These are phyloP conservation scores for Rhabdomys dilectus DNA, from an alignment of 2,113 vertebrate genomes.

Conservation along the genomic window DNA sequence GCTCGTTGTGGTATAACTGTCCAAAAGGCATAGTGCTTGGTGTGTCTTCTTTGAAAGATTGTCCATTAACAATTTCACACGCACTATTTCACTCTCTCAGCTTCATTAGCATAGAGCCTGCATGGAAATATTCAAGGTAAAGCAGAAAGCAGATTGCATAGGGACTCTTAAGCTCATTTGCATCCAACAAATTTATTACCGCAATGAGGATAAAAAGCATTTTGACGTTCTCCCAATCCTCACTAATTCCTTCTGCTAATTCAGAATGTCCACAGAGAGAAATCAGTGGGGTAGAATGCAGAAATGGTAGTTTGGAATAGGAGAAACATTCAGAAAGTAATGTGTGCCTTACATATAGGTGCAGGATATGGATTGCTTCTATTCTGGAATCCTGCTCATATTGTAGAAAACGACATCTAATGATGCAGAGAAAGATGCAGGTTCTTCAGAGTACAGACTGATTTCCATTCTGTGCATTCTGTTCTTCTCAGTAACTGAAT, in stretches of 20 bases:
- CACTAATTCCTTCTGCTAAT: slow-evolving; percentile 69
- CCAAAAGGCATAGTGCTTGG: slow-evolving; percentile 80
- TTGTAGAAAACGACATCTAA: slow-evolving; percentile 55
- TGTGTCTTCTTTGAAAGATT: slow-evolving; percentile 78
- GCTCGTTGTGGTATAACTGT: slow-evolving; percentile 82
- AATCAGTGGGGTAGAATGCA: slow-evolving; percentile 37
- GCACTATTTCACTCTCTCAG: slow-evolving; percentile 81
- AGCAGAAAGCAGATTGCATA: slow-evolving; percentile 84
- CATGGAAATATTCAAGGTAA: slow-evolving; percentile 82
- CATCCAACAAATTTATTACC: slow-evolving; percentile 80
- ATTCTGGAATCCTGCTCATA: slow-evolving; percentile 16
- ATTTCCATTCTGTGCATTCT: slow-evolving; percentile 53
- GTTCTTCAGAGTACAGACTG: background rate
- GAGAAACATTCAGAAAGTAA: background rate
- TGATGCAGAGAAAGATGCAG: slow-evolving; percentile 23
- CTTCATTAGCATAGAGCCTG: slow-evolving; percentile 86
- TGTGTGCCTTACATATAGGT: background rate
- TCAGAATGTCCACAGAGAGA: slow-evolving; percentile 44
- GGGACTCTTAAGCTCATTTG: slow-evolving; percentile 82
- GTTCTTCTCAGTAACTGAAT: background rate
- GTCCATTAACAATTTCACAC: slow-evolving; percentile 83
- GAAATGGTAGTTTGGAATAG: background rate
- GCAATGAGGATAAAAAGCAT: slow-evolving; percentile 76
- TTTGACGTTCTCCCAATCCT: slow-evolving; percentile 51
- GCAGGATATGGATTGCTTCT: slow-evolving; percentile 21